Evolutionary conservation across 2,797 vertebrate species (phyloP).

Genomic region (Acanthurus lineatus): DNA sequence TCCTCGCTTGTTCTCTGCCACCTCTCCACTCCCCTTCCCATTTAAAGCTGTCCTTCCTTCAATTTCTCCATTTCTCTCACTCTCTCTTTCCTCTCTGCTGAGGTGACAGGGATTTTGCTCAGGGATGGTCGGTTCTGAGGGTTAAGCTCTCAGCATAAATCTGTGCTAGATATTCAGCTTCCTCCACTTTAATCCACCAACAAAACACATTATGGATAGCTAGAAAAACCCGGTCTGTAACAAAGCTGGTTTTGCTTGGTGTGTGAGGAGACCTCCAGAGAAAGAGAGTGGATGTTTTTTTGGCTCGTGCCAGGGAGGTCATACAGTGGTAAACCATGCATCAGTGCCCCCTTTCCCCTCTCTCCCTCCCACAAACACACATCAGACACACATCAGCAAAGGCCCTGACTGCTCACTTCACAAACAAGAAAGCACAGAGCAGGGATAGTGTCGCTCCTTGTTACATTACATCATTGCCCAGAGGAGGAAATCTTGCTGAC

Average conservation of each 20-base stretch:
- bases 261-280: constrained; percentile 34
- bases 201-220: constrained; percentile 61
- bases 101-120: constrained; percentile 61
- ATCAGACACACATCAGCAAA: constrained; percentile 35
- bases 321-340: constrained; percentile 27
- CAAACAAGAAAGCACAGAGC: constrained; percentile 47
- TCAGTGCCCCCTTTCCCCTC: constrained; percentile 6
- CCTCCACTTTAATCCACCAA: constrained; percentile 64
- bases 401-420: constrained; percentile 61
- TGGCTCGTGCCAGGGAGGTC: constrained; percentile 10
- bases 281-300: constrained; percentile 16
- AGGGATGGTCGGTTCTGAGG: constrained; percentile 41
- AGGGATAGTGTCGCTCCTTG: constrained; percentile 58
- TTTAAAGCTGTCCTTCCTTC: constrained; percentile 29
- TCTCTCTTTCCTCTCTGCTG: constrained; percentile 15
- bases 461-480: constrained; percentile 68
- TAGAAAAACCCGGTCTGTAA: constrained; percentile 38
- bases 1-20: constrained; percentile 29
- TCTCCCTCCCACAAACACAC: constrained; percentile 7
- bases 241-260: constrained; percentile 18
- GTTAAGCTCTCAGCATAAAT: constrained; percentile 62
- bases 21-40: constrained; percentile 18
- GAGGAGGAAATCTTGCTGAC: constrained; percentile 70
- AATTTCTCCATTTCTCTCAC: constrained; percentile 34
- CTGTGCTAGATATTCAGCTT: constrained; percentile 61